A percentile compares a stretch with the other conserved stretches of the same genome.
Conservation (phyloP, 1,140 invertebrate species). For the Drosophila micromelanica region DNA sequence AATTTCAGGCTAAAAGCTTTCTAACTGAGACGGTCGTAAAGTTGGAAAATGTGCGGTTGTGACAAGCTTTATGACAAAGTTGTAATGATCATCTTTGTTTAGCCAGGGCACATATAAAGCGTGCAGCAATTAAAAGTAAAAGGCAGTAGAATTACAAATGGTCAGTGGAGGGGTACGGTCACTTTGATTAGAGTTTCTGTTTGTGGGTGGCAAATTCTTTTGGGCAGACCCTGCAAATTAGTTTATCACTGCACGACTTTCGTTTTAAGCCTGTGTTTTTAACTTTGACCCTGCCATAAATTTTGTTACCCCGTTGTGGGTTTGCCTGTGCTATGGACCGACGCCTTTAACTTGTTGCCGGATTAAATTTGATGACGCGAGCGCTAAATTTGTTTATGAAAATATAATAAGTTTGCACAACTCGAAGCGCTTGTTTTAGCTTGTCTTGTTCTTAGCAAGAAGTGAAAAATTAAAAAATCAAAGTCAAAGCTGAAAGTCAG, state of each 20-base stretch:
- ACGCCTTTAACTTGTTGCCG: slow-evolving; percentile 48
- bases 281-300: slow-evolving; percentile 30
- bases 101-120: slow-evolving; percentile 22
- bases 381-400: slow-evolving; percentile 47
- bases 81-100: slow-evolving; percentile 28
- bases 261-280: slow-evolving; percentile 35
- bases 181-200: background rate
- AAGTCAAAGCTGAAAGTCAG: background rate
- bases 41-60: slow-evolving; percentile 1
- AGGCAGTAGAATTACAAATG: slow-evolving; percentile 11
- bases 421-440: slow-evolving; percentile 21
- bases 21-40: slow-evolving; percentile 11
- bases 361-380: slow-evolving; percentile 46
- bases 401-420: slow-evolving; percentile 46
- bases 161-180: slow-evolving; percentile 9
- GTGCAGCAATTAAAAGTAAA: slow-evolving; percentile 37
- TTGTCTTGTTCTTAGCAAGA: background rate
- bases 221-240: slow-evolving; percentile 31
- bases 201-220: too few relatives aligned
- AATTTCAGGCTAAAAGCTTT: background rate
- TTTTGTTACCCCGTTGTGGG: background rate
- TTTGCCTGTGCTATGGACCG: slow-evolving; percentile 1
- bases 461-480: slow-evolving; percentile 2
- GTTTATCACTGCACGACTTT: slow-evolving; percentile 41
- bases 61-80: slow-evolving; percentile 30